Evolutionary conservation across 2,888 invertebrate genomes (phyloP), one percentile per base, ranked within the genome.

Genomic region (Apamea anceps): DNA sequence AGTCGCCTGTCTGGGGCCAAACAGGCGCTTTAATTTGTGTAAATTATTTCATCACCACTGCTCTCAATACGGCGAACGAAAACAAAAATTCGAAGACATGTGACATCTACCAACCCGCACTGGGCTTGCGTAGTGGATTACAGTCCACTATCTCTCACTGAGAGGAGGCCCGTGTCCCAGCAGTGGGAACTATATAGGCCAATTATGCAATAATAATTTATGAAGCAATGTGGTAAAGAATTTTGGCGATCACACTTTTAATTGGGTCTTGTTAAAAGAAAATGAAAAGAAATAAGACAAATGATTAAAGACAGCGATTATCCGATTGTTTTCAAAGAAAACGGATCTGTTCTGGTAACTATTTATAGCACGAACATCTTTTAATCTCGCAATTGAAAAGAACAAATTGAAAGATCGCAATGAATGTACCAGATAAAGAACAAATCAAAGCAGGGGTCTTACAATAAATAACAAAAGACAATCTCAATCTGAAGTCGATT

Each of bases 401-500:
- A 78, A 76, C 72, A 75, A 87, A 86, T 89, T 82, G 65, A 81
- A 88, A 82, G 79, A 85, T 81, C 76, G 28, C 75, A 81, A 75
- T 80, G 63, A 82, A 85, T 77, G 73, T 74, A 72, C 45, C 21
- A 79, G 80, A 79, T 80, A 83, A 87, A 71, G 71, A 82, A 82
- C 48, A 83, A 87, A 85, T 87, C 84, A 90, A 87, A 86, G 77
- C 77, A 60, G 37, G 78, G 68, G 72, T 70, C 73, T 81, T 85
- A 65, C 68, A 84, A 88, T 84, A 87, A 84, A 84, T 85, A 80
- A 85, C 81, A 82, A 90, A 88, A 81, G 87, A 88, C 85, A 87
- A 85, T 87, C 83, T 86, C 84, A 77, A 80, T 85, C 74, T 78
- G 60, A 86, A 86, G 65, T 87, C 85, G 81, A 87, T 90, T 82